Base-by-base conservation (phyloP, 2,797 vertebrate species). In the Spinibarbus caldwelli region DNA sequence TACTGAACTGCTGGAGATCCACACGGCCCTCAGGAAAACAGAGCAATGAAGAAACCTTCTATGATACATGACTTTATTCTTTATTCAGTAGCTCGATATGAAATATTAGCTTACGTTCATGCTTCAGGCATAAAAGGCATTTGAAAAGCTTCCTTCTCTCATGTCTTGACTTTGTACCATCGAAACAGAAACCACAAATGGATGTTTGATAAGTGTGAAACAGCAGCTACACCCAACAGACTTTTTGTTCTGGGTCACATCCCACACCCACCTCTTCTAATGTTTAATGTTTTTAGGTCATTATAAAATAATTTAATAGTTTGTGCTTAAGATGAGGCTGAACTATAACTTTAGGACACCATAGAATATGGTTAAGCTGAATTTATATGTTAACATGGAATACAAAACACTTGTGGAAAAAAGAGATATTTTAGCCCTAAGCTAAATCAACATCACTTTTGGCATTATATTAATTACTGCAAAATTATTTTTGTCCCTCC, bases 161-260 rank as follows among this genome's bases (percentile, higher is more conserved):
- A 70, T 29, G 21, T 21, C 17, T 84, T 45, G 26, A 57, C 49
- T 84, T 70, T 52, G 75, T 72, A 64, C 52, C 54, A 79, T 66
- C 4, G 34, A 64, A 82, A 86, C 41, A 86, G 67, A 72, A 73
- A 64, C 80, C 47, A 70, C 67, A 70, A 81, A 70, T 82, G 72
- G 75, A 78, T 68, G 41, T 78, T 59, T 59, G 75, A 59, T 78
- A 43, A 66, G 21, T 73, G 67, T 66, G 66, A 79, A 83, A 79
- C 67, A 52, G 29, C 73, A 73, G 34, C 47, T 75, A 43, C 77
- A 73, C 77, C 68, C 83, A 62, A 66, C 41, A 73, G 54, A 62
- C 76, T 38, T 78, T 72, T 71, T 64, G 47, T 80, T 76, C n/a
- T 73, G 78, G 87, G 87, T 85, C 82, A 83, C 21, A 31, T 75